A percentile compares a stretch with the other conserved stretches of the same genome.
phyloP scores from a whole-genome alignment of 2,888 invertebrate genomes.

The Apeira syringaria region DNA sequence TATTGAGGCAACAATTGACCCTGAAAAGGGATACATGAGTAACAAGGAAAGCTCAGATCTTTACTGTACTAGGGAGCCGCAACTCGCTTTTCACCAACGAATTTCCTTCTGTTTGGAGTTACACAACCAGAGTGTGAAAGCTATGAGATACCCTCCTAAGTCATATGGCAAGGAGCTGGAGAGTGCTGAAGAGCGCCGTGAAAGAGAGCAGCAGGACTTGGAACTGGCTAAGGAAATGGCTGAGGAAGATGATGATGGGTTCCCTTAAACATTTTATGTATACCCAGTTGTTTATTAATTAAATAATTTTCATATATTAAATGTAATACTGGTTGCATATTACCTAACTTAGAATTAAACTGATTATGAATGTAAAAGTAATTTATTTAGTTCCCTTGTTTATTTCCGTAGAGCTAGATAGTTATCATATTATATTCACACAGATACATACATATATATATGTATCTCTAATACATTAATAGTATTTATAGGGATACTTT shows the following conservation, averaged over 20 bases:
- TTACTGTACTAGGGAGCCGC: conserved; percentile 98
- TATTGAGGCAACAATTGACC: conserved; percentile 98
- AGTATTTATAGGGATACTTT: too few species aligned
- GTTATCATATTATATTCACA: too few species aligned
- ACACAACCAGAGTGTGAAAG: conserved; percentile 99
- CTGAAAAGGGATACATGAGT: conserved; percentile 97
- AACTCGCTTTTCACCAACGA: conserved; percentile 97
- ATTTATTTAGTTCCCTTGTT: conserved; percentile 5
- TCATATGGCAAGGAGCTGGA: conserved; percentile 99
- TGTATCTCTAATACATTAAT: too few species aligned
- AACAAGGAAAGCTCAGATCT: conserved; percentile 98
- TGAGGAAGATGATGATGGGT: conserved; percentile 98
- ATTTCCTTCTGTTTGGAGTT: conserved; percentile 98
- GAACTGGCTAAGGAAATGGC: conserved; percentile 99
- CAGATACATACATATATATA: too few species aligned
- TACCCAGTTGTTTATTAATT: conserved; percentile 23
- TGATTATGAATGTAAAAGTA: conserved; percentile 10
- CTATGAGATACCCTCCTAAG: conserved; percentile 99
- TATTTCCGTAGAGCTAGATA: too few species aligned
- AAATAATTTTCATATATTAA: conserved; percentile 36
- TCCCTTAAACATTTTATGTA: conserved; percentile 66
- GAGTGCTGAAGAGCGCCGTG: conserved; percentile 97
- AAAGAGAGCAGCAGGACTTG: conserved; percentile 98
- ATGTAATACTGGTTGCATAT: conserved; percentile 40
- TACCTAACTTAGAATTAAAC: conserved; percentile 27